Base-by-base conservation (phyloP, 2,888 invertebrate genomes). In the Julus scandinavius region DNA sequence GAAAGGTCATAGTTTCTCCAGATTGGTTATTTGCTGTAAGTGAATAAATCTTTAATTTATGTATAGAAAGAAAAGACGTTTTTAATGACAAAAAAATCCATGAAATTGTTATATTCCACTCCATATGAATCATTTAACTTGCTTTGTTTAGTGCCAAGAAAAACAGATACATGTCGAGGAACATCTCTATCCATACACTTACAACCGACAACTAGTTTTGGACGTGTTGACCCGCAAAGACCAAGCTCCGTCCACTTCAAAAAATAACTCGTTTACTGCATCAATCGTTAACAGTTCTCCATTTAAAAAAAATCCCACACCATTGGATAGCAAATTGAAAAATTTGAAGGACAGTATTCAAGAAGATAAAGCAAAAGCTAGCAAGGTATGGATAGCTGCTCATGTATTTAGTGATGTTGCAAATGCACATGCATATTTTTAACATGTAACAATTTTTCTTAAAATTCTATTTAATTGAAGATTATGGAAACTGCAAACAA, bases 1-100 rank as follows among this genome's bases (percentile, higher is more conserved):
- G 91, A 29, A 93, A 92, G 89, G 89, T 91, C 13, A 91, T 93
- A 84, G 93, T 93, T 6, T 92, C 92, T 11, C 93, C 93, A 11
- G 91, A 92, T 83, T 93, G 93, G 93, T 90, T 93, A 7, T 90
- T 90, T 88, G 90, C 90, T 87, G 88, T 88, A 45, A 87, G 72
- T 20, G 20, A 5, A 80, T 15, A 11, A 45, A 83, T 20, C 50
- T 6, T 83, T 87, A 20, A 40, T 58, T 40, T 50, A 87, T 87
- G 9, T 45, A 45, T 45, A 45, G 6, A 45, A 45, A 6, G 6
- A 45, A 45, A 45, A 2, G 41, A 5, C 41, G 6, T 45, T 63
- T 41, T 17, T 87, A 20, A 58, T 58, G 20, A 13, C 41, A n/a
- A n/a, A n/a, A n/a, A n/a, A n/a, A n/a, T n/a, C n/a, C n/a, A n/a